phyloP scores from a whole-genome alignment of 2,888 invertebrate genomes.

The Parnassius glacialis region DNA sequence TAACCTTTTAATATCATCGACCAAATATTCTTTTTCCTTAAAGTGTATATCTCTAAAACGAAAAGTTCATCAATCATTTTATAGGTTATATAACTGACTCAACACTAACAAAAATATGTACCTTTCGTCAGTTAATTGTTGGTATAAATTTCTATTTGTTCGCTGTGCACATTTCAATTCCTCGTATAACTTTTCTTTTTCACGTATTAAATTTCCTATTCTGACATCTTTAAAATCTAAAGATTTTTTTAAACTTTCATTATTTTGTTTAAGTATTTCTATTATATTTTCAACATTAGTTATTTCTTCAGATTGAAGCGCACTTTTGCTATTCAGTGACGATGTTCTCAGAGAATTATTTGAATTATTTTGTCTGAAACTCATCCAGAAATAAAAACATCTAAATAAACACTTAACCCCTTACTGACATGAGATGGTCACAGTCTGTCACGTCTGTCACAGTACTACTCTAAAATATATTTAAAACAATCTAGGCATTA shows the following conservation, averaged over 20 bases:
- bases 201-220: conserved; percentile 66
- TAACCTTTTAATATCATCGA: conserved; percentile 57
- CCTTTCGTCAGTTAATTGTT: conserved; percentile 79
- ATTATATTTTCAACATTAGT: conserved; percentile 57
- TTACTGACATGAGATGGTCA: too few species aligned
- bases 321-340: conserved; percentile 40
- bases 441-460: too few species aligned
- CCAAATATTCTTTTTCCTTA: conserved; percentile 77
- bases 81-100: background rate
- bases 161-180: conserved; percentile 73
- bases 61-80: background rate
- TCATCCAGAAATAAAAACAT: conserved; percentile 41
- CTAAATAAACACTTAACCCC: background rate
- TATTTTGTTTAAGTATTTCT: conserved; percentile 60
- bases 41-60: conserved; percentile 62
- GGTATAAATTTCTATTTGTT: conserved; percentile 66
- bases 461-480: too few species aligned
- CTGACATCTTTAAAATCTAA: conserved; percentile 69
- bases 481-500: too few species aligned
- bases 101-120: conserved; percentile 25
- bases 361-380: conserved; percentile 43
- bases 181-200: conserved; percentile 72
- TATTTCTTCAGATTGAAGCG: conserved; percentile 44
- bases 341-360: conserved; percentile 46
- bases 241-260: conserved; percentile 64